A percentile compares a stretch with the other conserved stretches of the same genome.
Conservation (phyloP, 2,797 vertebrate genomes). For the Clangula hyemalis region DNA sequence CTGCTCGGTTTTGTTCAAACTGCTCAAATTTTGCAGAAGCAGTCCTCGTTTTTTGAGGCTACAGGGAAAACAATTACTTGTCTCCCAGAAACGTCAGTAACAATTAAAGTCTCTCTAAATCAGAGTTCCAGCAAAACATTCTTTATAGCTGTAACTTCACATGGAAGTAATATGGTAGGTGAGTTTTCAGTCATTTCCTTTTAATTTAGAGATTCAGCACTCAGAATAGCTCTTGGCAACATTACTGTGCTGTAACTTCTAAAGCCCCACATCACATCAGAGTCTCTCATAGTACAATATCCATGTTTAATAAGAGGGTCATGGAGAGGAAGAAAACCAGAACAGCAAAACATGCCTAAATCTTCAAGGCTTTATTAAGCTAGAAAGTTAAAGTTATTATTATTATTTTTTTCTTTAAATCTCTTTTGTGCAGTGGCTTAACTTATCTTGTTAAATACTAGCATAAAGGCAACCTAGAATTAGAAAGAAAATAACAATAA, state of each 20-base stretch:
- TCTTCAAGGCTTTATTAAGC: neutral
- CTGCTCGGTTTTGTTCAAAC: neutral
- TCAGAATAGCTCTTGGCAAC: neutral
- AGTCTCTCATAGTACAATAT: neutral
- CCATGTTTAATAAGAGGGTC: neutral
- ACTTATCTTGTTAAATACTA: neutral
- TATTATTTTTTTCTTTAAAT: no score
- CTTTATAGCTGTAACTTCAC: neutral
- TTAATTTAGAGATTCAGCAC: neutral
- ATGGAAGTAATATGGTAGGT: neutral
- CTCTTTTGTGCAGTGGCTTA: neutral
- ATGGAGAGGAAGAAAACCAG: neutral
- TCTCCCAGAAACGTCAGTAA: neutral
- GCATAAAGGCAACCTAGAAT: neutral
- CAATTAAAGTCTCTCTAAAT: neutral
- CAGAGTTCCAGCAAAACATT: constrained; percentile 9
- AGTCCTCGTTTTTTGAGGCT: neutral
- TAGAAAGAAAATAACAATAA: neutral
- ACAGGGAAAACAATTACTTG: neutral
- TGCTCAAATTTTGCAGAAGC: neutral
- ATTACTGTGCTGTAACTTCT: neutral
- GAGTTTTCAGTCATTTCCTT: neutral
- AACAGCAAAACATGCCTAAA: neutral
- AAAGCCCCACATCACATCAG: neutral
- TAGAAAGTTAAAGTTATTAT: neutral